phyloP scores from a whole-genome alignment of 2,113 vertebrate genomes.

The Sterna hirundo region DNA sequence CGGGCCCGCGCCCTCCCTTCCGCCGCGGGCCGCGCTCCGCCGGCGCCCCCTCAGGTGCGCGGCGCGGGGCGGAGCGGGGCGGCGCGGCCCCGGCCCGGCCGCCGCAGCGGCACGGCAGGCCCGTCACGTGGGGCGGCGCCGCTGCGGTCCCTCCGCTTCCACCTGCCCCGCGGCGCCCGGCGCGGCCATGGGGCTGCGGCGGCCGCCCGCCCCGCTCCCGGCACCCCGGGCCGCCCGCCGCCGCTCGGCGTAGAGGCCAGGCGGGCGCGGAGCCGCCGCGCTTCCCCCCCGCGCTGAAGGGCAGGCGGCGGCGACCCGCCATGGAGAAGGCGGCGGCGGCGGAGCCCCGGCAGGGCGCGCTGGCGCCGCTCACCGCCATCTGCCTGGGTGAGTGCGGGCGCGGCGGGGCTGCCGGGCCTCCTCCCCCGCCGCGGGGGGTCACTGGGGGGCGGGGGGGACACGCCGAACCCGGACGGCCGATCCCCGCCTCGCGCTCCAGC shows the following conservation, averaged over 20 bases:
- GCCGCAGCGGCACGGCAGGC: background rate
- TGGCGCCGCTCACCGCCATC: conserved; percentile 71
- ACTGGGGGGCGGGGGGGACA: background rate
- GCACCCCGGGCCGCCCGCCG: background rate
- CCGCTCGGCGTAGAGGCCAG: background rate
- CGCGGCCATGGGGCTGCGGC: background rate
- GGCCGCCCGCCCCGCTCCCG: background rate
- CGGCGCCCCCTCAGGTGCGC: background rate
- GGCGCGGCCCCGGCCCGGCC: background rate
- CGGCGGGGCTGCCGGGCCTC: background rate
- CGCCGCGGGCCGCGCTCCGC: background rate
- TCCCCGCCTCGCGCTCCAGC: too few species aligned
- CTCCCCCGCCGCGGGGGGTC: background rate
- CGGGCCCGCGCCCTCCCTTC: background rate
- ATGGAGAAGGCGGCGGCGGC: conserved; percentile 61
- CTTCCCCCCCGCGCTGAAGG: background rate
- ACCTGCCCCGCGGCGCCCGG: background rate
- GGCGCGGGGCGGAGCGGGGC: background rate
- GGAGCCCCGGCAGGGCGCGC: conserved; percentile 56
- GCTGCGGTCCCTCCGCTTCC: background rate
- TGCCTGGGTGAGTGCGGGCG: conserved; percentile 71
- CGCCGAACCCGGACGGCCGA: fast-evolving
- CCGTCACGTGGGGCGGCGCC: background rate
- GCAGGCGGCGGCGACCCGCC: conserved; percentile 29
- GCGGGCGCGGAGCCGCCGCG: background rate